A percentile compares a stretch with the other conserved stretches of the same genome.
Evolutionary conservation across 2,113 vertebrate genomes (phyloP).

Genomic region (Cottus gobio): DNA sequence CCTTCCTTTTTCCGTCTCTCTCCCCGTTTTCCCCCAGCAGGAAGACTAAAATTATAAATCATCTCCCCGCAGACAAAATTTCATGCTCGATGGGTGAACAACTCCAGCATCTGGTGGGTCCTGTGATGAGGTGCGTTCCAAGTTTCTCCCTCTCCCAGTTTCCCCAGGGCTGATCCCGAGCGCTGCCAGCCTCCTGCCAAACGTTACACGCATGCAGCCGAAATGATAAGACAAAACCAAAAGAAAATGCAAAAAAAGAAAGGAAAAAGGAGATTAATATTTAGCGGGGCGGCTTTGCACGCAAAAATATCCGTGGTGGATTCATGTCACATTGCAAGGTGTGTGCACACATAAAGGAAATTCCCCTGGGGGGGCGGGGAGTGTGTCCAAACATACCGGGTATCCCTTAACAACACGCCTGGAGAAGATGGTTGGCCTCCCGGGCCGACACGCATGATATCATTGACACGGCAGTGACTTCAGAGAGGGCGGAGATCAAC

Average conservation of each 20-base stretch:
- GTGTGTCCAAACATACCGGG: constrained; percentile 58
- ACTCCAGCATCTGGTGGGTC: constrained; percentile 79
- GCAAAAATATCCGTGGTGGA: constrained; percentile 42
- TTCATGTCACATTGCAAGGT: constrained; percentile 62
- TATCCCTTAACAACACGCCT: constrained; percentile 55
- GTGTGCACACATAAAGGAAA: constrained; percentile 52
- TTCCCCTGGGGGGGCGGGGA: constrained; percentile 44
- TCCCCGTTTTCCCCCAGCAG: constrained; percentile 51
- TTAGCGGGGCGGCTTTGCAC: constrained; percentile 19
- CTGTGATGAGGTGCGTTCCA: constrained; percentile 73
- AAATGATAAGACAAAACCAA: constrained; percentile 67
- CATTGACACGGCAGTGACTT: constrained; percentile 17
- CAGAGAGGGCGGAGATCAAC: constrained; percentile 9
- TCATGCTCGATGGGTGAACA: constrained; percentile 81
- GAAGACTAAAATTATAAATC: constrained; percentile 79
- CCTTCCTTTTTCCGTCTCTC: constrained; percentile 20
- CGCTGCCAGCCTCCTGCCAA: constrained; percentile 66
- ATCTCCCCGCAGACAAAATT: constrained; percentile 81
- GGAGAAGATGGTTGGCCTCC: constrained; percentile 15
- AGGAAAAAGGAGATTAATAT: constrained; percentile 43
- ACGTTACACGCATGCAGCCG: constrained; percentile 52
- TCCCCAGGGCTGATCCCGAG: constrained; percentile 59
- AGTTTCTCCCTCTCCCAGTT: constrained; percentile 56
- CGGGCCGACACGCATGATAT: constrained; percentile 32
- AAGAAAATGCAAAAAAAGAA: not conserved